Percentiles rank a stretch among this genome's conserved stretches.
Evolutionary conservation across 2,797 vertebrate species (phyloP).

Genomic region (Cirrhinus molitorella): DNA sequence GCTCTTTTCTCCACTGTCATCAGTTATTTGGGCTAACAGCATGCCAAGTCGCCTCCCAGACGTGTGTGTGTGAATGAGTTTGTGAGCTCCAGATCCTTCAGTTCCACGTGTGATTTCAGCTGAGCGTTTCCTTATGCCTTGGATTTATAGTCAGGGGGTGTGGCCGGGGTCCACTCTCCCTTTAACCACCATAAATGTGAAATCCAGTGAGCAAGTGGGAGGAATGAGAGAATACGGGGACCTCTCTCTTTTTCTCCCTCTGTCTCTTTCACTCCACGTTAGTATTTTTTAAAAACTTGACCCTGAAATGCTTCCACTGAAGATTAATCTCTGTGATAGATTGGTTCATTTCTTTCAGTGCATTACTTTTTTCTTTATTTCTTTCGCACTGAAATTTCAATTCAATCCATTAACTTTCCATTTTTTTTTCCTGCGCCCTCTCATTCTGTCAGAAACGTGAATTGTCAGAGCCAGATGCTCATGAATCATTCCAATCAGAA

Average conservation of each 20-base stretch:
- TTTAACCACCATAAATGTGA: slow-evolving; percentile 61
- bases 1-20: slow-evolving; percentile 42
- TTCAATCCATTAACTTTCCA: background rate
- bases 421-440: background rate
- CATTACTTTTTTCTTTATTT: background rate
- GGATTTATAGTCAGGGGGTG: slow-evolving; percentile 78
- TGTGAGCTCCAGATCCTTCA: slow-evolving; percentile 66
- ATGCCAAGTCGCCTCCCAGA: slow-evolving; percentile 33
- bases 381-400: slow-evolving; percentile 22
- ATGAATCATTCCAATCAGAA: slow-evolving; percentile 5
- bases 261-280: slow-evolving; percentile 25
- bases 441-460: background rate
- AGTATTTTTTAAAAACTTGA: slow-evolving; percentile 10
- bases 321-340: slow-evolving; percentile 31
- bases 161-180: slow-evolving; percentile 65
- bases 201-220: slow-evolving; percentile 67
- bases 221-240: slow-evolving; percentile 74
- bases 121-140: slow-evolving; percentile 84
- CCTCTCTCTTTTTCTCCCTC: slow-evolving; percentile 53
- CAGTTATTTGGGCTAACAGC: slow-evolving; percentile 40
- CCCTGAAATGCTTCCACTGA: slow-evolving; percentile 8
- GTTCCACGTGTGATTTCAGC: slow-evolving; percentile 83
- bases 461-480: background rate
- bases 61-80: slow-evolving; percentile 56
- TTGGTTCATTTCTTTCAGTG: slow-evolving; percentile 24